Evolutionary conservation across 2,888 invertebrate species (phyloP).

Genomic region (Pheosia gnoma): DNA sequence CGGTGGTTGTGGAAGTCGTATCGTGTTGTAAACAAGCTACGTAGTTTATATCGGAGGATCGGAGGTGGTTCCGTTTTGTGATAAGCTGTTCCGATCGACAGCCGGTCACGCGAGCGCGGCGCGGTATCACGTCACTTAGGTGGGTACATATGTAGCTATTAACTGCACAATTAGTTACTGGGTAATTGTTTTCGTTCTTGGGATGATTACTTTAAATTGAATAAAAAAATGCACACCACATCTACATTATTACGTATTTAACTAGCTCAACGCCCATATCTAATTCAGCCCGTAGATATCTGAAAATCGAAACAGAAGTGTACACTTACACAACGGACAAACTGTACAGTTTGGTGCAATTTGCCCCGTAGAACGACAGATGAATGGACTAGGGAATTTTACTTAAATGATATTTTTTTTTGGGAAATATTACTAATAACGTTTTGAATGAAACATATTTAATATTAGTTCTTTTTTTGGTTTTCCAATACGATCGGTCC

Average conservation of each 20-base stretch:
- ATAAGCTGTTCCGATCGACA: slow-evolving; percentile 63
- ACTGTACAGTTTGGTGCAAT: no score
- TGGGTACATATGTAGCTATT: slow-evolving; percentile 26
- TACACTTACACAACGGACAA: no score
- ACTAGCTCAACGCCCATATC: no score
- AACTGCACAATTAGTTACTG: slow-evolving; percentile 48
- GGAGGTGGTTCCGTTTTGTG: slow-evolving; percentile 45
- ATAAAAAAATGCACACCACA: no score
- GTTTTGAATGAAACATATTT: no score
- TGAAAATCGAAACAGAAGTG: no score
- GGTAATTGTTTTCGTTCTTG: slow-evolving; percentile 28
- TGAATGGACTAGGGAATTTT: no score
- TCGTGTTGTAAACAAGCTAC: slow-evolving; percentile 58
- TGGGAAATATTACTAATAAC: no score
- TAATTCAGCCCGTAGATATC: no score
- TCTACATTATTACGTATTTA: no score
- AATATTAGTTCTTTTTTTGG: neutral
- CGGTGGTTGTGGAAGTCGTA: slow-evolving; percentile 43
- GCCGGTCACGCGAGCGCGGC: slow-evolving; percentile 50
- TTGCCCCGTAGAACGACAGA: no score
- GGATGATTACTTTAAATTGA: neutral
- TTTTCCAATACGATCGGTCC: slow-evolving; percentile 10
- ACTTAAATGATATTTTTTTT: no score
- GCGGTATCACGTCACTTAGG: slow-evolving; percentile 23
- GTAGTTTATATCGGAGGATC: slow-evolving; percentile 44